Evolutionary conservation across 2,113 vertebrate species (phyloP), one percentile per base, ranked within the genome.

Genomic region (Chamaea fasciata): DNA sequence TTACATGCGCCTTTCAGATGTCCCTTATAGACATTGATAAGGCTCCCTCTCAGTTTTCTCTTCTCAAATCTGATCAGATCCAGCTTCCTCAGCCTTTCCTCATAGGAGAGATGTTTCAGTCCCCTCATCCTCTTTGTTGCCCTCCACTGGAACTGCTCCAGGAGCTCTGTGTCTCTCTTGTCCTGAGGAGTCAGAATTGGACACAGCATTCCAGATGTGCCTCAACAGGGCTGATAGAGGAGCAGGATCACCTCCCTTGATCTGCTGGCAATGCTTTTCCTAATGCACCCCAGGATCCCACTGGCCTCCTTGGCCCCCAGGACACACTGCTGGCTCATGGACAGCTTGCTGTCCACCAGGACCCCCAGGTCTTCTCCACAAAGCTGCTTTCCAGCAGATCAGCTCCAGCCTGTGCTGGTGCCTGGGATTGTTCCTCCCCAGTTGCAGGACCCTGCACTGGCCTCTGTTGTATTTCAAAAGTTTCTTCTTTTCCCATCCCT

Each of bases 381-480:
- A 33, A 53, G 21, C 27, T 14, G 7, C 22, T 46, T 7, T 4
- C 22, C 60, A 85, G 30, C 15, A 75, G 46, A 1, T 47, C 41
- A 39, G 0, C 8, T 13, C 4, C 15, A 49, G 24, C 26, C 7
- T 59, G 0, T 37, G 20, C 21, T 52, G 31, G 2, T 4, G 7
- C 31, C 37, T 59, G 46, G 11, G 6, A 7, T 15, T 50, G 2
- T 6, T 42, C 27, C 7, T 52, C 26, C 2, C 1, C 52, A 50
- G 15, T 13, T 31, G 35, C 10, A 42, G 20, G 20, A 31, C 2
- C 4, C 16, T 42, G 14, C 9, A 41, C 9, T 41, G 41, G 41
- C 41, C 19, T 50, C 2, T 5, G 7, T 3, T 59, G 31, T 3
- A 37, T 52, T 86, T 59, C 24, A 35, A 5, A 7, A 0, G 1